These are phyloP conservation scores for Onychomys leucogaster DNA, from an alignment of 2,797 vertebrate species.

Conservation along the genomic window DNA sequence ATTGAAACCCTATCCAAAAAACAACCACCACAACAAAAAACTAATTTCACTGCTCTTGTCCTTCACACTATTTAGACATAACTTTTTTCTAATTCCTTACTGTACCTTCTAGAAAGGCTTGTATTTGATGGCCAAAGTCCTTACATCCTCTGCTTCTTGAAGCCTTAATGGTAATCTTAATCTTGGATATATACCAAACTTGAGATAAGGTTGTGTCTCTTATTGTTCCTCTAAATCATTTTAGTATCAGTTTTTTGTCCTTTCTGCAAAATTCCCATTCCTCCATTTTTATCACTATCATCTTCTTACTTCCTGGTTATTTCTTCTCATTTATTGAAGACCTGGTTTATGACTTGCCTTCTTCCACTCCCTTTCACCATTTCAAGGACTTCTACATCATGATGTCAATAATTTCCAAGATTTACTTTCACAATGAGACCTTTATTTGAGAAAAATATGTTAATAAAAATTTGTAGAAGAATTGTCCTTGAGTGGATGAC, in stretches of 20 bases:
- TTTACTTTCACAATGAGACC: neutral
- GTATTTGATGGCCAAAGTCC: constrained; percentile 2
- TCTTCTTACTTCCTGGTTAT: neutral
- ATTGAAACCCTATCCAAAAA: neutral
- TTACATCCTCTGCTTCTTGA: neutral
- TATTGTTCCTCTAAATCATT: neutral
- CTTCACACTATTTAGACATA: neutral
- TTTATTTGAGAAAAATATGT: neutral
- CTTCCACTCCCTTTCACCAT: neutral
- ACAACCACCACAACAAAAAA: neutral
- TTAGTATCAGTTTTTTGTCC: neutral
- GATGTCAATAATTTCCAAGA: constrained; percentile 22
- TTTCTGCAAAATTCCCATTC: neutral
- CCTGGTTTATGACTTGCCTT: neutral
- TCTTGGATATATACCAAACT: neutral
- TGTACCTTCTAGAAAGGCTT: constrained; percentile 24
- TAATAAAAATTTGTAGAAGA: neutral
- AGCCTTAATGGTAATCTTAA: neutral
- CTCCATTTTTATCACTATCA: neutral
- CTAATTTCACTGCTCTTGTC: neutral
- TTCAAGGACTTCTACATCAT: neutral
- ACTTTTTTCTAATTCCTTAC: neutral
- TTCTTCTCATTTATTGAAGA: neutral
- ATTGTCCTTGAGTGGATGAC: neutral
- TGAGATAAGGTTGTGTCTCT: neutral